Base-by-base conservation (phyloP, 2,888 invertebrate species). In the Lithophane leautieri region DNA sequence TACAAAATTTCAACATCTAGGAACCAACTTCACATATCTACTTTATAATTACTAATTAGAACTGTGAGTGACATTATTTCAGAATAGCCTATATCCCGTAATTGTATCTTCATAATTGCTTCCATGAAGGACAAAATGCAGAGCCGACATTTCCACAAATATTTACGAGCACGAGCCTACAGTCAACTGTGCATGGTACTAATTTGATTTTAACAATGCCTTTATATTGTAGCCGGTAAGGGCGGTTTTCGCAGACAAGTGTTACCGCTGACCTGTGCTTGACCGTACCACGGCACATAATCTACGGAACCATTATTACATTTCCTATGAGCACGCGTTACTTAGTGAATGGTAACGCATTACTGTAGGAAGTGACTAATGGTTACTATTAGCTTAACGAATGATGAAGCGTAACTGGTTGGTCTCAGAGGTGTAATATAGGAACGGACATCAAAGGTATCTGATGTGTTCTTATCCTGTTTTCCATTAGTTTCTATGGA, bases 51-150 rank as follows among this genome's bases (percentile, higher is more conserved):
- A 82, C 78, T 75, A 22, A 50, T 28, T 66, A 80, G 72, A 85
- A 85, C 85, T 86, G 84, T 87, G 86, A 87, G 83, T 87, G 87
- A 87, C 87, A 89, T 16, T 16, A n/a, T 91, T 92, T 91, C 89
- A 90, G 85, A 85, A 86, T 89, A 89, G 88, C 79, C 86, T 11
- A n/a, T 90, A 89, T 88, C 87, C 87, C 87, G 84, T 86, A 91
- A 92, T 90, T 93, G 91, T 90, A 90, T 92, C 89, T 91, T 90
- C 91, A 89, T 94, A 93, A 94, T 93, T 93, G 90, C 92, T 92
- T 88, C 90, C 87, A 85, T 80, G 86, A 90, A 90, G 90, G 90
- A 90, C 91, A 90, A 92, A 73, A 92, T 90, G 89, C 86, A 86
- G 80, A 89, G 86, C 84, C 84, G 86, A 89, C 90, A 84, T 89